Evolutionary conservation across 1,140 invertebrate genomes (phyloP), one percentile per base, ranked within the genome.

Genomic region (Drosophila sucinea): DNA sequence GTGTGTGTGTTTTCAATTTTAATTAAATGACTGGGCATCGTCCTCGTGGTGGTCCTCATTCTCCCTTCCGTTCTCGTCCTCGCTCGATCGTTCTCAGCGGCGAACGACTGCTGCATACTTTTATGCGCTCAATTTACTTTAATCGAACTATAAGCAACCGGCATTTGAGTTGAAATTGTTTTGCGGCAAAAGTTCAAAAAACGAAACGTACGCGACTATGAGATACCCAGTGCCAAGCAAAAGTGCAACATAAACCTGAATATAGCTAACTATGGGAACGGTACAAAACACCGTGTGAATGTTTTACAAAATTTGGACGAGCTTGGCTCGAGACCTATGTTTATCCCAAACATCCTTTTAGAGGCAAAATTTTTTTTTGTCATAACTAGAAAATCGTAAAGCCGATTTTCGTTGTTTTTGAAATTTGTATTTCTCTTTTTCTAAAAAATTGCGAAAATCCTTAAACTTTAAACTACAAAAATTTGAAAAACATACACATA

Each of bases 101-200:
- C 3, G 54, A 44, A 44, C 66, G 60, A 67, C 29, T 68, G 44
- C 41, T 70, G 82, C 82, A 76, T 82, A 87, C 79, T 79, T 87
- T 77, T 70, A 82, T 77, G 79, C 79, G 79, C 79, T 66, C 79
- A 79, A 82, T 87, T 79, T 79, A 64, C 67, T 82, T 67, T 66
- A 82, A 86, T 86, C 76, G 70, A 86, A 86, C 82, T 86, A 79
- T 60, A 61, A 78, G 51, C 78, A 61, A 78, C 38, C 78, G 69
- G 44, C 74, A 79, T 81, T 85, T 60, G 57, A 67, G 80, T 81
- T 62, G 77, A 79, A 33, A 61, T 69, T 60, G 56, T 57, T 51
- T 38, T 62, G 23, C 58, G 32, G 51, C 47, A 11, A 51, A 58
- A 10, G 17, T 32, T 11, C 55, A 57, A 51, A 51, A 27, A 17